Conservation (phyloP, 2,113 vertebrate species). For the Galbula dea region DNA sequence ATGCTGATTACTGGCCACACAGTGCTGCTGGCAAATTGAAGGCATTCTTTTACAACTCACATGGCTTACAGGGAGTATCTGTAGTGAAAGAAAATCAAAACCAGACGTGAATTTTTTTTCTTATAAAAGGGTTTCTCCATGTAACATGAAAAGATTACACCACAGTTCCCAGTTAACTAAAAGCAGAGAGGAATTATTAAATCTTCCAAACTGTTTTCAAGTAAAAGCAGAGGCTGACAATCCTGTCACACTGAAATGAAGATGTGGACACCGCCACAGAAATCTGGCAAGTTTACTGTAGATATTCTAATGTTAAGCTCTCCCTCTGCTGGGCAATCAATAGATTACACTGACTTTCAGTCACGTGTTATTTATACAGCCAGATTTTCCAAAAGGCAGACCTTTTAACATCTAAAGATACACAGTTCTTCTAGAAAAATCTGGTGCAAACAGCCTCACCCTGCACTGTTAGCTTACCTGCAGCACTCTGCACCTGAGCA, state of each 20-base stretch:
- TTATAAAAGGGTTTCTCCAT: neutral
- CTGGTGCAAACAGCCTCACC: neutral
- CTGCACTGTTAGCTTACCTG: neutral
- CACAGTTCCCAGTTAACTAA: neutral
- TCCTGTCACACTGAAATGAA: neutral
- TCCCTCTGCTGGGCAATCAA: conserved; percentile 66
- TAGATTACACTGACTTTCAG: neutral
- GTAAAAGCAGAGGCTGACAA: neutral
- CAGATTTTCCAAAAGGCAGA: neutral
- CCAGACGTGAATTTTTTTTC: neutral
- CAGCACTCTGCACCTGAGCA: neutral
- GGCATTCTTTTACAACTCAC: neutral
- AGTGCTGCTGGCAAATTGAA: neutral
- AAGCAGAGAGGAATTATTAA: neutral
- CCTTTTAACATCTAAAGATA: neutral
- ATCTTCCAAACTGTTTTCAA: neutral
- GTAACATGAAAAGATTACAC: neutral
- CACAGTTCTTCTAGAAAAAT: neutral
- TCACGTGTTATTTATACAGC: accelerated
- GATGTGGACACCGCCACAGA: neutral
- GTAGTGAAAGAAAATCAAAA: neutral
- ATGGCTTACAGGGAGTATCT: neutral
- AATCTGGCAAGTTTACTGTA: neutral
- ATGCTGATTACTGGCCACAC: neutral
- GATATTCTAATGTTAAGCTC: conserved; percentile 51